These are phyloP conservation scores for Antechinus flavipes DNA, from an alignment of 2,113 vertebrate genomes.

Conservation along the genomic window DNA sequence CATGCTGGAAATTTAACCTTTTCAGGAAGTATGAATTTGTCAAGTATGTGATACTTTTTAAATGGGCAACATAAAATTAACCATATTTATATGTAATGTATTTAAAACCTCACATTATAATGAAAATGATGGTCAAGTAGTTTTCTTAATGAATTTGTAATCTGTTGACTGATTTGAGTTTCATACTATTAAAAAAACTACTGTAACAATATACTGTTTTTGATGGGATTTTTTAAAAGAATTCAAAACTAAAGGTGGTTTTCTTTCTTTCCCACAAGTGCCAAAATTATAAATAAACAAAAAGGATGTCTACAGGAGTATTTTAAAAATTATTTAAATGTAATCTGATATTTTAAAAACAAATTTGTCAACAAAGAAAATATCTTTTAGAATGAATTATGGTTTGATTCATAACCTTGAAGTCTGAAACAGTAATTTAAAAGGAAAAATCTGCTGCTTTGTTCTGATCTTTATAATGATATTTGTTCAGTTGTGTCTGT, in stretches of 20 bases:
- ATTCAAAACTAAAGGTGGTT: conserved; percentile 24
- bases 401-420: conserved; percentile 13
- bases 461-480: neutral
- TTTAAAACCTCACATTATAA: conserved; percentile 22
- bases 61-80: conserved; percentile 19
- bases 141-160: conserved; percentile 17
- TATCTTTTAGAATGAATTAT: neutral
- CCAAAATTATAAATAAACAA: neutral
- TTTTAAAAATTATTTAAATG: conserved; percentile 49
- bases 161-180: conserved; percentile 39
- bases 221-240: conserved; percentile 18
- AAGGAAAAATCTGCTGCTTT: neutral
- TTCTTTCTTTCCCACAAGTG: neutral
- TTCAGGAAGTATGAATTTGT: conserved; percentile 16
- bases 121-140: conserved; percentile 39
- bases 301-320: conserved; percentile 25
- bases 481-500: neutral
- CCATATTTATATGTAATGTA: neutral
- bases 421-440: conserved; percentile 60
- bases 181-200: conserved; percentile 16
- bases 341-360: conserved; percentile 58
- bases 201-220: neutral
- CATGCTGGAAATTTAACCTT: neutral
- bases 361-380: neutral
- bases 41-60: conserved; percentile 15